Conservation (phyloP, 2,113 vertebrate species). For the Atrichornis clamosus region DNA sequence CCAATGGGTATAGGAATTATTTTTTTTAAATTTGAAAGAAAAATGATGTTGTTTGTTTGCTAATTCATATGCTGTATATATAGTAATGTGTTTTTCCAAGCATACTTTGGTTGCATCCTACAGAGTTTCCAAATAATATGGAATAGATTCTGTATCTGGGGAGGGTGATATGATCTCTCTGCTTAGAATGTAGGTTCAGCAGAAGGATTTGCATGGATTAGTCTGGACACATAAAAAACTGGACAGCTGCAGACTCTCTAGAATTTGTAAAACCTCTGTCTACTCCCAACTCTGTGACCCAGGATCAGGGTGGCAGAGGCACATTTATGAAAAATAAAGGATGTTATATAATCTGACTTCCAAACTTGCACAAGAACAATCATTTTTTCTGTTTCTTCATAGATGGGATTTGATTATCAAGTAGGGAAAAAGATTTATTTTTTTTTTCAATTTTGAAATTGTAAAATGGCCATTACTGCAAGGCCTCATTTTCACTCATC, state of each 20-base stretch:
- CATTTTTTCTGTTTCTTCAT: not conserved
- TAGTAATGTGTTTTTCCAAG: not conserved
- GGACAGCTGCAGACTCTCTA: not conserved
- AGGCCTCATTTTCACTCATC: not conserved
- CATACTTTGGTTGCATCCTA: not conserved
- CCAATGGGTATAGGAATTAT: accelerated
- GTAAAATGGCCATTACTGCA: not conserved
- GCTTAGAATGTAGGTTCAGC: not conserved
- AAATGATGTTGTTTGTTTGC: not conserved
- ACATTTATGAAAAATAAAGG: not conserved
- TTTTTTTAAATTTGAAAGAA: not conserved
- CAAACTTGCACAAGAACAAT: not conserved
- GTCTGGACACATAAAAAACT: not conserved
- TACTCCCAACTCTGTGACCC: not conserved
- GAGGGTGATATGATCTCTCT: not conserved
- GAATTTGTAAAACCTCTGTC: not conserved
- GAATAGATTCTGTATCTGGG: not conserved
- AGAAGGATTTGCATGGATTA: not conserved
- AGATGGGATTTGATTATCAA: not conserved
- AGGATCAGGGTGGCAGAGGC: not conserved
- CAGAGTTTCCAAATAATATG: not conserved
- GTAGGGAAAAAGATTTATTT: accelerated
- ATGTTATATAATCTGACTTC: not conserved
- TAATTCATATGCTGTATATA: not conserved
- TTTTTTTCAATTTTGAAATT: not conserved